Evolutionary conservation across 2,797 vertebrate species (phyloP).

Genomic region (Mastacembelus armatus): DNA sequence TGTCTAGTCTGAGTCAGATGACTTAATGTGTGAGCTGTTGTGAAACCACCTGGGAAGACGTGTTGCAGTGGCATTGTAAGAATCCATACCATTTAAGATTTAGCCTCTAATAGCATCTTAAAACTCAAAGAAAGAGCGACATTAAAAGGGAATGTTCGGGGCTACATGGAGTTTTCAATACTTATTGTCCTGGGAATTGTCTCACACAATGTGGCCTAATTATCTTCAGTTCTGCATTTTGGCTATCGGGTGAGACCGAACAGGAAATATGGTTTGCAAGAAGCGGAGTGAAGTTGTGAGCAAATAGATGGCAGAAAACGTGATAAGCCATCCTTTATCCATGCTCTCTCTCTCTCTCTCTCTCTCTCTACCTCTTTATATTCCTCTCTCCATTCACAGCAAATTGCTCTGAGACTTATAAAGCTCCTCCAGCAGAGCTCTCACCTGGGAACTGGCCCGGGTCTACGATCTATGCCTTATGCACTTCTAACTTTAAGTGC

Average conservation of each 20-base stretch:
- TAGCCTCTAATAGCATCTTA: not conserved
- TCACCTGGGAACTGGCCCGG: conserved; percentile 82
- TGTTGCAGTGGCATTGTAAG: not conserved
- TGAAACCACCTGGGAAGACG: not conserved
- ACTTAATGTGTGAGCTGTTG: not conserved
- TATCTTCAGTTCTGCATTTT: conserved; percentile 52
- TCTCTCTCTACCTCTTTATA: conserved; percentile 52
- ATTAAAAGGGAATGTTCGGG: not conserved
- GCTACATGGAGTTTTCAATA: conserved; percentile 20
- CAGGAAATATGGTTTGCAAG: conserved; percentile 25
- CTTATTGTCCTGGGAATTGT: conserved; percentile 47
- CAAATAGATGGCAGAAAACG: conserved; percentile 75
- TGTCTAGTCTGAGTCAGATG: not conserved
- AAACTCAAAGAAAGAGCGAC: not conserved
- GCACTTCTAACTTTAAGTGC: conserved; percentile 79
- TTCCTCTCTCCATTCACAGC: conserved; percentile 73
- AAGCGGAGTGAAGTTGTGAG: conserved; percentile 29
- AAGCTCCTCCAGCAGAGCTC: conserved; percentile 74
- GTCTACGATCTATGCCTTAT: conserved; percentile 79
- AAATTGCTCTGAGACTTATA: conserved; percentile 86
- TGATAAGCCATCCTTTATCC: conserved; percentile 65
- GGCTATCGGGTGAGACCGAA: conserved; percentile 32
- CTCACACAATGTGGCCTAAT: conserved; percentile 67
- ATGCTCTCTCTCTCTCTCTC: not conserved
- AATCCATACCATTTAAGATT: not conserved